These are phyloP conservation scores for Polymixis lichenea DNA, from an alignment of 2,888 invertebrate genomes.

Conservation along the genomic window DNA sequence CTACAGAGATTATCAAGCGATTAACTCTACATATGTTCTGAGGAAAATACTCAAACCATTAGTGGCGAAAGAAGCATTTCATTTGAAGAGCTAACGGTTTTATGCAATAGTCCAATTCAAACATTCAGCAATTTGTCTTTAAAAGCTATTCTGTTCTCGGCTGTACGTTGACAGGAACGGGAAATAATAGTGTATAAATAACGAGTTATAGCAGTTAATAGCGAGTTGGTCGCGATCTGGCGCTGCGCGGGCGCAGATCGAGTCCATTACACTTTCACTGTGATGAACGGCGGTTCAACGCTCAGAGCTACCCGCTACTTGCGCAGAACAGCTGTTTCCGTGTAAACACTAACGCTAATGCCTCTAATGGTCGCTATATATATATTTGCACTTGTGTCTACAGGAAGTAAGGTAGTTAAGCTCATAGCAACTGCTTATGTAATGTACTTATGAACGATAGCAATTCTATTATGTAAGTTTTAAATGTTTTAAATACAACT, in stretches of 20 bases:
- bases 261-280: slow-evolving; percentile 68
- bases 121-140: slow-evolving; percentile 23
- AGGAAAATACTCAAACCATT: not conserved
- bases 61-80: not conserved
- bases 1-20: not conserved
- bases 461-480: slow-evolving; percentile 12
- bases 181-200: slow-evolving; percentile 62
- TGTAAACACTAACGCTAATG: slow-evolving; percentile 44
- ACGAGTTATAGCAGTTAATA: slow-evolving; percentile 60
- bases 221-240: slow-evolving; percentile 50
- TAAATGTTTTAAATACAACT: not conserved
- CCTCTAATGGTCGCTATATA: slow-evolving; percentile 26
- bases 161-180: slow-evolving; percentile 62
- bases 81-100: not conserved
- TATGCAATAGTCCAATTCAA: slow-evolving; percentile 14
- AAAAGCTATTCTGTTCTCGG: slow-evolving; percentile 45
- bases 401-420: slow-evolving; percentile 27
- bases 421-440: not conserved
- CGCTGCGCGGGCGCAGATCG: slow-evolving; percentile 59
- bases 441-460: not conserved
- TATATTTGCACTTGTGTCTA: slow-evolving; percentile 14
- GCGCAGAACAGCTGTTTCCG: slow-evolving; percentile 61
- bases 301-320: slow-evolving; percentile 70
- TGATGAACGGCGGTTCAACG: slow-evolving; percentile 72
- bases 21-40: slow-evolving; percentile 5